These are phyloP conservation scores for Dasysyrphus albostriatus DNA, from an alignment of 2,888 invertebrate species.

Conservation along the genomic window DNA sequence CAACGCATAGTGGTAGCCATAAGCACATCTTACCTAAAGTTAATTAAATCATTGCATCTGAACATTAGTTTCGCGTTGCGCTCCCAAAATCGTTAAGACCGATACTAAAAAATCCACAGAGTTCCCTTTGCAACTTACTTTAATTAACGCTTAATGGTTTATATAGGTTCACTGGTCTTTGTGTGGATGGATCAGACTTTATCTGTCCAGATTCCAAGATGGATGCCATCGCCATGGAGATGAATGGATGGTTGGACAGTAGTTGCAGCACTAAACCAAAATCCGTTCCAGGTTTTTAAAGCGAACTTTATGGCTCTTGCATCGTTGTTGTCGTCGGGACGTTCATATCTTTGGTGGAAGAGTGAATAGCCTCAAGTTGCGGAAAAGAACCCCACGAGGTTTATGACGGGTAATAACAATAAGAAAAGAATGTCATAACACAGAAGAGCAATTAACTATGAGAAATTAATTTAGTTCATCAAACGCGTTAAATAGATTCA, in stretches of 20 bases:
- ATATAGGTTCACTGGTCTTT: constrained; percentile 51
- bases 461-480: constrained; percentile 77
- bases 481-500: constrained; percentile 62
- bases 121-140: constrained; percentile 39
- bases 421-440: constrained; percentile 80
- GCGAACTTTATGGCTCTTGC: constrained; percentile 67
- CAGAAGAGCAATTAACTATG: constrained; percentile 80
- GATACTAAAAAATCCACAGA: constrained; percentile 63
- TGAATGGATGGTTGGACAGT: constrained; percentile 5
- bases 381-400: constrained; percentile 42
- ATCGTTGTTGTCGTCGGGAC: neutral
- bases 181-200: constrained; percentile 38
- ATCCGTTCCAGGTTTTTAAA: constrained; percentile 71
- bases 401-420: constrained; percentile 76
- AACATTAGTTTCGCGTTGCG: constrained; percentile 76
- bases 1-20: constrained; percentile 27
- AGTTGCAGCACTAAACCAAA: constrained; percentile 62
- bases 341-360: neutral
- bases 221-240: neutral
- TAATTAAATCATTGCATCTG: constrained; percentile 75
- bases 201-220: constrained; percentile 18
- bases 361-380: neutral
- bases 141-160: constrained; percentile 76
- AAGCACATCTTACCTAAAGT: constrained; percentile 44
- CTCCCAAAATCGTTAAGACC: constrained; percentile 74